Conservation (phyloP, 2,113 vertebrate species). For the Saguinus imperator region DNA sequence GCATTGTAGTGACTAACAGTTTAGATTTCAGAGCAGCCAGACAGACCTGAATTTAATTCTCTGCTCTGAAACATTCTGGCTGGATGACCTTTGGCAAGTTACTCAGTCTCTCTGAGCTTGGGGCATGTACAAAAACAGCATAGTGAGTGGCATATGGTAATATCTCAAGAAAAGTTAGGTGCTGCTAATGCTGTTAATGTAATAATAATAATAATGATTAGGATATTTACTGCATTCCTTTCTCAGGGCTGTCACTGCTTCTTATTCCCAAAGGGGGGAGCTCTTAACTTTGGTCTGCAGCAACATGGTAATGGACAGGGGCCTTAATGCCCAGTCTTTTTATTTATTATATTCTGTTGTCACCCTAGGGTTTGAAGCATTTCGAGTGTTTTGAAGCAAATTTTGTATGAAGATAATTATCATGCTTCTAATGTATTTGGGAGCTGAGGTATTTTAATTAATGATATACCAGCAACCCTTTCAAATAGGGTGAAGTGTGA, state of each 20-base stretch:
- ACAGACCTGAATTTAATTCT: not conserved
- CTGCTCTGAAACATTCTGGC: not conserved
- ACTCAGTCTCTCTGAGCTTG: not conserved
- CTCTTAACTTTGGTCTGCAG: slow-evolving; percentile 67
- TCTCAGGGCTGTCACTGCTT: slow-evolving; percentile 1
- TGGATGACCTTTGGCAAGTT: not conserved
- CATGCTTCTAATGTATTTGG: slow-evolving; percentile 80
- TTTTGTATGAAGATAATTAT: slow-evolving; percentile 79
- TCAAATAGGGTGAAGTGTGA: slow-evolving; percentile 79
- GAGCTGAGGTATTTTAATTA: slow-evolving; percentile 79
- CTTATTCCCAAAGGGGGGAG: slow-evolving; percentile 66
- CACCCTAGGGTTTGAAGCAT: slow-evolving; percentile 61
- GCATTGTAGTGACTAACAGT: not conserved
- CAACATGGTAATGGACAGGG: not conserved
- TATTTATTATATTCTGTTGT: slow-evolving; percentile 77
- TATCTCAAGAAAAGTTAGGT: not conserved
- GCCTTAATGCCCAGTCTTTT: slow-evolving; percentile 58
- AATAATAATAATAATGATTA: not conserved
- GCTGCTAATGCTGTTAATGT: not conserved
- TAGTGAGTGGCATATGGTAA: not conserved
- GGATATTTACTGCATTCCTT: not conserved
- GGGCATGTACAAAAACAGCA: not conserved
- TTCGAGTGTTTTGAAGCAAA: slow-evolving; percentile 79
- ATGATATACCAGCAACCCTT: slow-evolving; percentile 80
- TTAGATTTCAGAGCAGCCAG: not conserved